Conservation (phyloP, 2,113 vertebrate species). For the Oryzias curvinotus region DNA sequence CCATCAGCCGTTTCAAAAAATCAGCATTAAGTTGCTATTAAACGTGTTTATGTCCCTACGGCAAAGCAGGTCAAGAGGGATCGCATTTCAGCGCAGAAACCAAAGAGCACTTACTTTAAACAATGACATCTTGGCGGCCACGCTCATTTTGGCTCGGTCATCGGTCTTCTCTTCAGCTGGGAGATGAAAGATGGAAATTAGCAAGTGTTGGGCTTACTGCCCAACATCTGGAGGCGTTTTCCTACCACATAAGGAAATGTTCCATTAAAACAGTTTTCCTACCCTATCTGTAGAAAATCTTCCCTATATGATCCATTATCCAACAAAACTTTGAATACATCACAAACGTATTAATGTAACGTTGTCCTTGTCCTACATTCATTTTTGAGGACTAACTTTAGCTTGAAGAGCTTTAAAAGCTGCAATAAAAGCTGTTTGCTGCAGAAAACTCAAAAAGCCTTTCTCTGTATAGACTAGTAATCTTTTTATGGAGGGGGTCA, state of each 20-base stretch:
- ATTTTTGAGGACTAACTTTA: background rate
- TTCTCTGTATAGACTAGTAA: slow-evolving; percentile 13
- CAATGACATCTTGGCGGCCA: slow-evolving; percentile 84
- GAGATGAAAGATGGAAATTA: slow-evolving; percentile 12
- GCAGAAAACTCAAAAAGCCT: slow-evolving; percentile 5
- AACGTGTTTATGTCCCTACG: too few species aligned
- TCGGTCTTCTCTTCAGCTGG: slow-evolving; percentile 78
- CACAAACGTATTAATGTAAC: background rate
- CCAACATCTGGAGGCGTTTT: too few species aligned
- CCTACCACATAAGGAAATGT: too few species aligned
- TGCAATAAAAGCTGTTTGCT: background rate
- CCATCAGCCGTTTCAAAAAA: background rate
- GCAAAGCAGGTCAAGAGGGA: background rate
- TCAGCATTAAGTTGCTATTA: background rate
- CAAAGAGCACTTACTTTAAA: slow-evolving; percentile 73
- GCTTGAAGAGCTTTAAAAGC: background rate
- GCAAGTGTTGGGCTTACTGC: background rate
- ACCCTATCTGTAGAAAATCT: too few species aligned
- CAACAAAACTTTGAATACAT: too few species aligned
- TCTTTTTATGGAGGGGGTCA: slow-evolving; percentile 20
- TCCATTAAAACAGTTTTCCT: too few species aligned
- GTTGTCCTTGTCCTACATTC: background rate
- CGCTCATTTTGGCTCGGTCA: slow-evolving; percentile 79
- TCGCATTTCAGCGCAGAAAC: slow-evolving; percentile 17
- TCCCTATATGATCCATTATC: too few species aligned